These are phyloP conservation scores for Coleophora flavipennella DNA, from an alignment of 2,888 invertebrate genomes.

Conservation along the genomic window DNA sequence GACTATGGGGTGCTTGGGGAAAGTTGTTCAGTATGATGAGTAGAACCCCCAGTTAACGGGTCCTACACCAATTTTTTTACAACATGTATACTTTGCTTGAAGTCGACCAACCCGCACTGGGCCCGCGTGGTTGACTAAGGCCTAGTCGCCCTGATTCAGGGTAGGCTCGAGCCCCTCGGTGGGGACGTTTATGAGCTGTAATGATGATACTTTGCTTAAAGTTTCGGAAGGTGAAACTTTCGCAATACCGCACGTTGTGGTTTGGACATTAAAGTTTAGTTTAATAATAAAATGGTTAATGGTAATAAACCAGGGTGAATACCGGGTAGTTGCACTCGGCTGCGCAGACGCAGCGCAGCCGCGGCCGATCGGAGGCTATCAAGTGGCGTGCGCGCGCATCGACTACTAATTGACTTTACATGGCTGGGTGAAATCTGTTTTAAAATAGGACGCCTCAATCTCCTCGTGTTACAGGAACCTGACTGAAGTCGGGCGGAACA, in stretches of 20 bases:
- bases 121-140: no score
- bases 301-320: slow-evolving; percentile 21
- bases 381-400: slow-evolving; percentile 44
- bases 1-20: no score
- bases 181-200: no score
- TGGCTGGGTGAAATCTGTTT: slow-evolving; percentile 29
- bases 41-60: no score
- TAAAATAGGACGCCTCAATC: slow-evolving; percentile 24
- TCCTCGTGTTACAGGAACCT: slow-evolving; percentile 3
- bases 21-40: no score
- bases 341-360: slow-evolving; percentile 24
- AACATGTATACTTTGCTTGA: no score
- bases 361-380: slow-evolving; percentile 43
- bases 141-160: no score
- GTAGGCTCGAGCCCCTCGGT: no score
- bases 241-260: no score
- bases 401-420: slow-evolving; percentile 45
- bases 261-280: slow-evolving; percentile 14
- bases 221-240: not conserved
- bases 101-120: no score
- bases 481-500: no score
- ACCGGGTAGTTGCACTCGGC: slow-evolving; percentile 34
- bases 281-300: slow-evolving; percentile 26
- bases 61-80: no score
- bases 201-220: not conserved